A percentile compares a stretch with the other conserved stretches of the same genome.
Evolutionary conservation across 2,888 invertebrate genomes (phyloP).

Genomic region (Oegoconia quadripuncta): DNA sequence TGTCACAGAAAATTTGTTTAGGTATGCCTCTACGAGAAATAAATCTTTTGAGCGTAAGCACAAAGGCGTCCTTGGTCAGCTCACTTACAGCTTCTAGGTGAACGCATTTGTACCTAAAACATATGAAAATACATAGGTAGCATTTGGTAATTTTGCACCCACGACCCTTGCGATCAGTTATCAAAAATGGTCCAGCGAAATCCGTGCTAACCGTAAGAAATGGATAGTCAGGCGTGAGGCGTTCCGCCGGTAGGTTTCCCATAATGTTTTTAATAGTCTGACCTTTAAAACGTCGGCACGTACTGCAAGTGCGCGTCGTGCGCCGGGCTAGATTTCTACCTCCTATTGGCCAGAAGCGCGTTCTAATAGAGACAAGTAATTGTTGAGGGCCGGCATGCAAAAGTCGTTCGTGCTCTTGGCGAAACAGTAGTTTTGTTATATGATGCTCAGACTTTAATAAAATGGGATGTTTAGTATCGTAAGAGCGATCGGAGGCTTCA

Average conservation of each 20-base stretch:
- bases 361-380: background rate
- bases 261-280: slow-evolving; percentile 9
- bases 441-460: background rate
- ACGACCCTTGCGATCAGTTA: slow-evolving; percentile 9
- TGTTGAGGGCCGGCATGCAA: slow-evolving; percentile 9
- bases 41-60: background rate
- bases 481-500: background rate
- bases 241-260: slow-evolving; percentile 11
- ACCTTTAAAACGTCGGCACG: background rate
- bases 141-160: slow-evolving; percentile 10
- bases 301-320: background rate
- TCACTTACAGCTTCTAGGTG: slow-evolving; percentile 2
- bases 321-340: slow-evolving; percentile 1
- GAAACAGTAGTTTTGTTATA: slow-evolving; percentile 2
- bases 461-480: slow-evolving; percentile 1
- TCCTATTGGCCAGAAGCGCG: slow-evolving; percentile 1
- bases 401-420: slow-evolving; percentile 1
- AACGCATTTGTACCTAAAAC: slow-evolving; percentile 8
- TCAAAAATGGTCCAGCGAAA: slow-evolving; percentile 11
- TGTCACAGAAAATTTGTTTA: slow-evolving; percentile 12
- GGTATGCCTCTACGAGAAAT: slow-evolving; percentile 14
- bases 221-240: slow-evolving; percentile 13
- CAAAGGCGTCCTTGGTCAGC: slow-evolving; percentile 3
- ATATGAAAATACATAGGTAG: slow-evolving; percentile 11
- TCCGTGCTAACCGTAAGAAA: slow-evolving; percentile 2